phyloP scores from a whole-genome alignment of 1,140 invertebrate species.

The Camponotus floridanus region DNA sequence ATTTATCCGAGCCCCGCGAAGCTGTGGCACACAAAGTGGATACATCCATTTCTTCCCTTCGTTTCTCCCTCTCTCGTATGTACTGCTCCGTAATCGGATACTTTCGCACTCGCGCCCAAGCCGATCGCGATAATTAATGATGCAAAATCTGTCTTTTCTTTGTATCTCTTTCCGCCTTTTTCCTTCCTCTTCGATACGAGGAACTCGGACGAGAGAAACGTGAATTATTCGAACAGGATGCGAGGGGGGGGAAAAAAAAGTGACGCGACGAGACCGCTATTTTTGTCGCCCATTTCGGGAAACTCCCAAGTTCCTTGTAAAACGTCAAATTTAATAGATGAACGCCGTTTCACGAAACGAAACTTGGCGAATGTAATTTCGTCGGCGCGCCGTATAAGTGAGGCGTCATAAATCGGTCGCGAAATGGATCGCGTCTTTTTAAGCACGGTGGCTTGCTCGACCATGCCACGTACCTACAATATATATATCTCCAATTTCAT shows the following conservation, averaged over 20 bases:
- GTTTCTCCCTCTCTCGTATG: constrained; percentile 20
- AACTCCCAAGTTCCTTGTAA: neutral
- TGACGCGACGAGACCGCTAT: neutral
- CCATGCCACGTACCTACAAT: no score
- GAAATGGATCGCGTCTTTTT: constrained; percentile 55
- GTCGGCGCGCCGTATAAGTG: constrained; percentile 28
- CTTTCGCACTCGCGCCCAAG: constrained; percentile 75
- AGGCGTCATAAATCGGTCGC: constrained; percentile 60
- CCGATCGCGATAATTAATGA: constrained; percentile 82
- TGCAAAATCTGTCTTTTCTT: constrained; percentile 72
- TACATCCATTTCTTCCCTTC: constrained; percentile 28
- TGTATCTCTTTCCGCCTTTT: constrained; percentile 73
- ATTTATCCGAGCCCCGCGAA: constrained; percentile 77
- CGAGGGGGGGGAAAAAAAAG: neutral
- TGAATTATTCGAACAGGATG: constrained; percentile 24
- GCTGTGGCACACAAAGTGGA: constrained; percentile 34
- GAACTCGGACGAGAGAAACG: neutral
- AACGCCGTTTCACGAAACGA: constrained; percentile 6
- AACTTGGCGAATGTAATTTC: constrained; percentile 39
- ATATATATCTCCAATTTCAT: constrained; percentile 49
- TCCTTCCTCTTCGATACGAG: neutral
- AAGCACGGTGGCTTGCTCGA: constrained; percentile 15
- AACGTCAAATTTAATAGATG: neutral
- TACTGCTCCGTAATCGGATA: constrained; percentile 78
- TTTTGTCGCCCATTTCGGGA: neutral